A percentile compares a stretch with the other conserved stretches of the same genome.
These are phyloP conservation scores for Plectropomus leopardus DNA, from an alignment of 2,113 vertebrate species.

Conservation along the genomic window DNA sequence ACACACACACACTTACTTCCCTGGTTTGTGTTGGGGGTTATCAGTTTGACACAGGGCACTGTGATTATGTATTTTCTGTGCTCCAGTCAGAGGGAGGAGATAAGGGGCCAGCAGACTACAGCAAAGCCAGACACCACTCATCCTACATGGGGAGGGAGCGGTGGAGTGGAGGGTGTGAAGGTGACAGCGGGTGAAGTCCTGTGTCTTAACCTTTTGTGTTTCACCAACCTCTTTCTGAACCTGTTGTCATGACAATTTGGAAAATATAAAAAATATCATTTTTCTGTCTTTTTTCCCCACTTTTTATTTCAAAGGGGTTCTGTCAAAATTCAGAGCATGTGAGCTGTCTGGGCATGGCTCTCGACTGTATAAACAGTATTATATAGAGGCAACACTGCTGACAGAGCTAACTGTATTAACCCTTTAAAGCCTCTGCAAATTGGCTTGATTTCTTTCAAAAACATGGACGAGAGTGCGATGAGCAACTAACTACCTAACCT, in stretches of 20 bases:
- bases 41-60: conserved; percentile 80
- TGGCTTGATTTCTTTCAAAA: too few relatives aligned
- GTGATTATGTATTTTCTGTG: conserved; percentile 79
- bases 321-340: too few relatives aligned
- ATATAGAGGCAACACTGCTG: too few relatives aligned
- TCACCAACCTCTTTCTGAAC: neutral
- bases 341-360: too few relatives aligned
- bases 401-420: too few relatives aligned
- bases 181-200: conserved; percentile 47
- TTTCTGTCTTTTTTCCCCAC: neutral
- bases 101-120: conserved; percentile 67
- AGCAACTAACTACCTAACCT: too few relatives aligned
- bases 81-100: conserved; percentile 68
- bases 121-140: conserved; percentile 67
- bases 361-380: too few relatives aligned
- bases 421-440: too few relatives aligned
- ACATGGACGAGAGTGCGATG: too few relatives aligned
- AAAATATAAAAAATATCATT: neutral
- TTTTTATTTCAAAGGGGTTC: too few relatives aligned
- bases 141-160: conserved; percentile 28
- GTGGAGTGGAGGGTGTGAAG: conserved; percentile 21
- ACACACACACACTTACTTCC: conserved; percentile 27
- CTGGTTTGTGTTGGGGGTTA: conserved; percentile 73
- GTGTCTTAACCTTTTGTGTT: conserved; percentile 35
- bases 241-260: neutral